Percentiles rank a stretch among this genome's conserved stretches.
phyloP scores from a whole-genome alignment of 2,888 invertebrate species.

The Sclerodermus sp. region DNA sequence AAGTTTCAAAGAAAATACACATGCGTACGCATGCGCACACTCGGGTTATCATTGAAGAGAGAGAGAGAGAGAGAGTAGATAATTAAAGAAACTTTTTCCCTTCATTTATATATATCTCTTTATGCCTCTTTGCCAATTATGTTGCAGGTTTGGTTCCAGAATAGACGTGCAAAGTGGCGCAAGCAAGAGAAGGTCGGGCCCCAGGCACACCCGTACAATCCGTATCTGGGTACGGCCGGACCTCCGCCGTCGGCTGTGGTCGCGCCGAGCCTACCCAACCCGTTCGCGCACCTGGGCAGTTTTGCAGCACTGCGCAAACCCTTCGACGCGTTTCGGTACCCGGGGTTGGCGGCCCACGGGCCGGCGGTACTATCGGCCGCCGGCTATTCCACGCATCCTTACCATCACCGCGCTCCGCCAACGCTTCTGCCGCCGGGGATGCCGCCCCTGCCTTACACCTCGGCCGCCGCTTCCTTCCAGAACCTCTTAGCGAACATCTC shows the following conservation, averaged over 20 bases:
- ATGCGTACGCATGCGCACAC: too few relatives aligned
- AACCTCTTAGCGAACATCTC: conserved; percentile 81
- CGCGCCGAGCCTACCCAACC: conserved; percentile 78
- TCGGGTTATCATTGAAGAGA: too few relatives aligned
- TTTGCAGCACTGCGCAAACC: conserved; percentile 67
- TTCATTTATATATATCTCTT: too few relatives aligned
- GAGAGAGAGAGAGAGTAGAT: conserved; percentile 5
- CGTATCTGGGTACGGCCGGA: conserved; percentile 71
- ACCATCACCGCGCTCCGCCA: conserved; percentile 65
- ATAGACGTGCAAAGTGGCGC: conserved; percentile 88
- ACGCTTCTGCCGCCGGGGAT: conserved; percentile 66
- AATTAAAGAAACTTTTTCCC: too few relatives aligned
- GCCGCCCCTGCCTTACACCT: conserved; percentile 55
- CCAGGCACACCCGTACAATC: conserved; percentile 87
- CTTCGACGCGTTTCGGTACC: conserved; percentile 74
- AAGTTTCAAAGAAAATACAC: too few relatives aligned
- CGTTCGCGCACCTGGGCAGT: conserved; percentile 73
- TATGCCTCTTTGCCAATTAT: too few relatives aligned
- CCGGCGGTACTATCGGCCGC: conserved; percentile 63
- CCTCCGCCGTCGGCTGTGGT: conserved; percentile 69
- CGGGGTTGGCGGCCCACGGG: conserved; percentile 60
- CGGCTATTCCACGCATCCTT: conserved; percentile 63
- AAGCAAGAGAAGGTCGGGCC: conserved; percentile 93
- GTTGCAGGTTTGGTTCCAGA: conserved; percentile 91
- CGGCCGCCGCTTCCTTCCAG: conserved; percentile 73